Percentiles rank a stretch among this genome's conserved stretches.
Evolutionary conservation across 2,888 invertebrate genomes (phyloP).

Genomic region (Drosophila incognita): DNA sequence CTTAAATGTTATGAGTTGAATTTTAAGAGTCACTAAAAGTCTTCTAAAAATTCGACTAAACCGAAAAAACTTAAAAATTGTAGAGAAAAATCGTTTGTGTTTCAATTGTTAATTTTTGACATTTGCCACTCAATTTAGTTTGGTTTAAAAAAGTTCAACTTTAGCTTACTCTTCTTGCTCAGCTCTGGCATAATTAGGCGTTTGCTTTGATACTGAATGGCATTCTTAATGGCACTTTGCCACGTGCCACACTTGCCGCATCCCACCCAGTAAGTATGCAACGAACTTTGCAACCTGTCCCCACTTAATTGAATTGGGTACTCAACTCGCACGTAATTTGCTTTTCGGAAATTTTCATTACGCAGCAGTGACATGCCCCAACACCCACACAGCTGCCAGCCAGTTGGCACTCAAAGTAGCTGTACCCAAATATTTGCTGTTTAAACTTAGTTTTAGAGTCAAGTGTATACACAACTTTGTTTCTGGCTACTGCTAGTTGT

Average conservation of each 20-base stretch:
- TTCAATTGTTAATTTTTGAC: neutral
- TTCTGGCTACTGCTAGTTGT: constrained; percentile 39
- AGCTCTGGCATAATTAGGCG: constrained; percentile 56
- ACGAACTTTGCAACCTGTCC: constrained; percentile 50
- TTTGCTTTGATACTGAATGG: constrained; percentile 67
- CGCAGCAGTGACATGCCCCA: constrained; percentile 29
- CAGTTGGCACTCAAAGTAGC: constrained; percentile 44
- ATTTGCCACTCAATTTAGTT: neutral
- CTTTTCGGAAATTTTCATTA: constrained; percentile 70
- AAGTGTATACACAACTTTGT: constrained; percentile 45
- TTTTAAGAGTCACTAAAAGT: neutral
- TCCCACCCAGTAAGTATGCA: constrained; percentile 34
- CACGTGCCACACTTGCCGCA: constrained; percentile 14
- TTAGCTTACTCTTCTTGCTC: constrained; percentile 19
- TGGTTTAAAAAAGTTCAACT: neutral
- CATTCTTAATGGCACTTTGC: constrained; percentile 52
- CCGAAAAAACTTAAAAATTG: neutral
- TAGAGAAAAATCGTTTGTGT: neutral
- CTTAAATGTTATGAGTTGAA: neutral
- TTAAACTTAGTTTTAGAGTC: constrained; percentile 27
- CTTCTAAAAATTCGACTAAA: neutral
- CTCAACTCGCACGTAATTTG: constrained; percentile 73
- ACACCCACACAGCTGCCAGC: constrained; percentile 25
- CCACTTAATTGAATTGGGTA: constrained; percentile 77
- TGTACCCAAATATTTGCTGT: constrained; percentile 47